Evolutionary conservation across 2,888 invertebrate genomes (phyloP).

Genomic region (Pristionchus entomophagus): DNA sequence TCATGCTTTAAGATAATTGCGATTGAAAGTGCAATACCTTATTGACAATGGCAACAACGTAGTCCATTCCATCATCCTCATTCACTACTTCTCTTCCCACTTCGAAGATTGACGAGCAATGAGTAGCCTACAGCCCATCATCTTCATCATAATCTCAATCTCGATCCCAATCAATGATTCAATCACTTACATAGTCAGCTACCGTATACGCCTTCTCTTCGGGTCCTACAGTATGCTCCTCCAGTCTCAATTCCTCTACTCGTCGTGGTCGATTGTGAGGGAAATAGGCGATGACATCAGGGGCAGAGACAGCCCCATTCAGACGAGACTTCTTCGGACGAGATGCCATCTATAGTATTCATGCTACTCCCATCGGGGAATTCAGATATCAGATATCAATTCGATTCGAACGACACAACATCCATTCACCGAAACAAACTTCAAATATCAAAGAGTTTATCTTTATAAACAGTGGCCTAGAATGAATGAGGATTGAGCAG

Average conservation of each 20-base stretch:
- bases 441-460: not conserved
- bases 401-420: constrained; percentile 20
- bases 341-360: not conserved
- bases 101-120: constrained; percentile 51
- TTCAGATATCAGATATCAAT: not conserved
- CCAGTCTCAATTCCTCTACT: not conserved
- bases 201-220: constrained; percentile 1
- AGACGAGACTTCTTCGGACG: constrained; percentile 19
- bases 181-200: not conserved
- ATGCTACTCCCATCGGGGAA: not conserved
- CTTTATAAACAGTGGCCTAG: not conserved
- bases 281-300: constrained; percentile 32
- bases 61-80: constrained; percentile 60
- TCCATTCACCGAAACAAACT: not conserved
- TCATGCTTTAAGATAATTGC: too few species aligned
- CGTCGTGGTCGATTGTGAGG: constrained; percentile 34
- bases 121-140: not conserved
- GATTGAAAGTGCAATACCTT: constrained; percentile 47
- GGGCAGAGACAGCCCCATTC: not conserved
- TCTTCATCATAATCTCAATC: not conserved
- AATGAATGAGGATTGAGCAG: not conserved
- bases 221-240: constrained; percentile 3
- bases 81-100: constrained; percentile 58
- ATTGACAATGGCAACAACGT: constrained; percentile 58
- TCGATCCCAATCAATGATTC: not conserved